A percentile compares a stretch with the other conserved stretches of the same genome.
These are phyloP conservation scores for Drosophila kohkoa DNA, from an alignment of 1,140 invertebrate species.

Conservation along the genomic window DNA sequence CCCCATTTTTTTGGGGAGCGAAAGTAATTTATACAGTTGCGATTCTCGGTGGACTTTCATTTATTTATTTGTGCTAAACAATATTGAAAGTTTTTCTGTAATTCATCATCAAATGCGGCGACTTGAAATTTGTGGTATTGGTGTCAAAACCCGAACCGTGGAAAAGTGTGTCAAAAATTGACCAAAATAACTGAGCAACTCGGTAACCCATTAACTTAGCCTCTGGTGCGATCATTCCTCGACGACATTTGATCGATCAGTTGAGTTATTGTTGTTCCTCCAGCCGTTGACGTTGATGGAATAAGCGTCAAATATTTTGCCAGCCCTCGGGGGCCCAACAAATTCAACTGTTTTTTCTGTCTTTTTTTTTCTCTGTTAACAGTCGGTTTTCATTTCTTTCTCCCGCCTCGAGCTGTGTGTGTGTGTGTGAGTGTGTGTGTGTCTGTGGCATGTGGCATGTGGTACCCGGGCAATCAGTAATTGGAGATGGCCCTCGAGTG, in stretches of 20 bases:
- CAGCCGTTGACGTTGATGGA: conserved; percentile 50
- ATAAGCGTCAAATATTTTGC: conserved; percentile 69
- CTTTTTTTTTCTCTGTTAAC: background rate
- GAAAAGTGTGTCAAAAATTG: conserved; percentile 69
- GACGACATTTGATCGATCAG: conserved; percentile 75
- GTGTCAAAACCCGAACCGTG: conserved; percentile 46
- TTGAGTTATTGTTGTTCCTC: conserved; percentile 46
- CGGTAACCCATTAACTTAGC: conserved; percentile 64
- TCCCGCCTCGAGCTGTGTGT: background rate
- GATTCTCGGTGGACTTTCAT: conserved; percentile 14
- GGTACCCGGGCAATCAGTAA: conserved; percentile 40
- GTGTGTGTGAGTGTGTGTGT: background rate
- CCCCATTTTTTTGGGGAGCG: conserved; percentile 17
- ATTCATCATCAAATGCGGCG: conserved; percentile 19
- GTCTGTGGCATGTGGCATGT: conserved; percentile 8
- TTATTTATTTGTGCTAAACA: background rate
- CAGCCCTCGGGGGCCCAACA: conserved; percentile 54
- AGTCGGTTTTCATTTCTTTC: background rate
- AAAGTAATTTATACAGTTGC: conserved; percentile 57
- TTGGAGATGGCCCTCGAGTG: conserved; percentile 50
- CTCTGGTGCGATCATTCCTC: conserved; percentile 54
- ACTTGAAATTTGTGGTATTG: conserved; percentile 28
- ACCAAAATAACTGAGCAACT: conserved; percentile 62
- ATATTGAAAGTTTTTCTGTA: conserved; percentile 42
- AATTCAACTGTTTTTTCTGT: conserved; percentile 16